Conservation (phyloP, 2,113 vertebrate species). For the Pseudolaguvia tuberculata region DNA sequence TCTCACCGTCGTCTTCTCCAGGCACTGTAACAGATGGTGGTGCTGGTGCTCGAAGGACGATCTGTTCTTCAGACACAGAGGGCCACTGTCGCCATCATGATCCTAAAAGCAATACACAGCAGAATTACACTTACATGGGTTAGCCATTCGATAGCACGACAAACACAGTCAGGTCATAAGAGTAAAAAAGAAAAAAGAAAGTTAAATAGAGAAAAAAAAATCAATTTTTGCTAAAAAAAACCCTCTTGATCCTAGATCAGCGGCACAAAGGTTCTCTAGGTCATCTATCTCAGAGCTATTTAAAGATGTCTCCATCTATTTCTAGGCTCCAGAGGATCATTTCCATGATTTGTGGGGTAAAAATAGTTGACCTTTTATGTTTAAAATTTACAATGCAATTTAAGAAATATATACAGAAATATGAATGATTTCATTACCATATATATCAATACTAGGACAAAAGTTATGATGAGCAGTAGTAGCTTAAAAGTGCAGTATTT, state of each 20-base stretch:
- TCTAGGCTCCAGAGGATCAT: conserved; percentile 34
- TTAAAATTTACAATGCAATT: conserved; percentile 15
- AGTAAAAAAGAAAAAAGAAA: conserved; percentile 3
- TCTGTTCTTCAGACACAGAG: conserved; percentile 75
- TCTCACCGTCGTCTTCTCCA: conserved; percentile 87
- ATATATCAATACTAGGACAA: neutral
- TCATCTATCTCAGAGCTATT: conserved; percentile 33
- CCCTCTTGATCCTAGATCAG: conserved; percentile 6
- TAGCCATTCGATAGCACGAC: neutral
- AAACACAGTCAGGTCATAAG: neutral
- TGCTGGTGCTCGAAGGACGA: conserved; percentile 86
- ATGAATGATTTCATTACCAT: neutral
- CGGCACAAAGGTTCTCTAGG: conserved; percentile 4
- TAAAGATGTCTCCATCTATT: conserved; percentile 27
- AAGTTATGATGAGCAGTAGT: too few species aligned
- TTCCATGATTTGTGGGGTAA: neutral
- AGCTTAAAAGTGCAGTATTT: too few species aligned
- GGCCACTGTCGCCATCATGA: conserved; percentile 63
- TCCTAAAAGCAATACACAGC: conserved; percentile 58
- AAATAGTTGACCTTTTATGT: conserved; percentile 31
- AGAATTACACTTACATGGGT: neutral
- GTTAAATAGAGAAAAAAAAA: neutral
- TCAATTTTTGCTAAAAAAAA: conserved; percentile 2
- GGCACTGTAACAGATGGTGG: conserved; percentile 83
- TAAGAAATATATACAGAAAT: conserved; percentile 4